Conservation (phyloP, 2,888 invertebrate genomes). For the Pristionchus exspectatus region DNA sequence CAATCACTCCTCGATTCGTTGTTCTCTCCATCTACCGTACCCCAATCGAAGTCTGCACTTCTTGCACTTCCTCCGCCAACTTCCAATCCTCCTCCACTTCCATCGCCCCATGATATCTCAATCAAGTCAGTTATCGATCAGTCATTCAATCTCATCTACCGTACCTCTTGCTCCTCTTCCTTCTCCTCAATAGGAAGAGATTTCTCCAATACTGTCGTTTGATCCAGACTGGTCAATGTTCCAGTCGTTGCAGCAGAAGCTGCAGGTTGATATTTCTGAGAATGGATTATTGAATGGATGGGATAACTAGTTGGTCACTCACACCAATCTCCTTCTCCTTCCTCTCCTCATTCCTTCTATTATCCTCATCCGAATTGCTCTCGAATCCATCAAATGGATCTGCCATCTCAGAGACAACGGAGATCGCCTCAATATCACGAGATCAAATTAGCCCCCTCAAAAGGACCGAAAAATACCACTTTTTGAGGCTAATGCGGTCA, state of each 20-base stretch:
- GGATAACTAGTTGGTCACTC: background rate
- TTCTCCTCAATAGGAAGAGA: background rate
- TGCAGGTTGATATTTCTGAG: background rate
- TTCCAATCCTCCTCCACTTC: background rate
- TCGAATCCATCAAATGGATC: slow-evolving; percentile 50
- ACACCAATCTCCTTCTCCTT: background rate
- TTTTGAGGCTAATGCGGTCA: no score
- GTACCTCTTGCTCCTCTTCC: slow-evolving; percentile 39
- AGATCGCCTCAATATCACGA: background rate
- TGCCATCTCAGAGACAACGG: slow-evolving; percentile 30
- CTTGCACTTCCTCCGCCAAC: slow-evolving; percentile 9
- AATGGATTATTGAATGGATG: background rate
- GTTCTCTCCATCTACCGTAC: slow-evolving; percentile 15
- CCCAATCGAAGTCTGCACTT: slow-evolving; percentile 47
- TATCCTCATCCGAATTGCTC: background rate
- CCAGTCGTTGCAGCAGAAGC: background rate
- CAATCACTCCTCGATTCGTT: background rate
- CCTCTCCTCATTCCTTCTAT: background rate
- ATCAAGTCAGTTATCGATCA: slow-evolving; percentile 7
- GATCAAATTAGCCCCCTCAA: background rate
- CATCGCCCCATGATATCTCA: slow-evolving; percentile 21
- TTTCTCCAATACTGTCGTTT: background rate
- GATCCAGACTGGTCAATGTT: background rate
- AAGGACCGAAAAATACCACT: background rate
- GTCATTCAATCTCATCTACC: background rate